These are phyloP conservation scores for Popillia japonica DNA, from an alignment of 1,140 invertebrate species.

Conservation along the genomic window DNA sequence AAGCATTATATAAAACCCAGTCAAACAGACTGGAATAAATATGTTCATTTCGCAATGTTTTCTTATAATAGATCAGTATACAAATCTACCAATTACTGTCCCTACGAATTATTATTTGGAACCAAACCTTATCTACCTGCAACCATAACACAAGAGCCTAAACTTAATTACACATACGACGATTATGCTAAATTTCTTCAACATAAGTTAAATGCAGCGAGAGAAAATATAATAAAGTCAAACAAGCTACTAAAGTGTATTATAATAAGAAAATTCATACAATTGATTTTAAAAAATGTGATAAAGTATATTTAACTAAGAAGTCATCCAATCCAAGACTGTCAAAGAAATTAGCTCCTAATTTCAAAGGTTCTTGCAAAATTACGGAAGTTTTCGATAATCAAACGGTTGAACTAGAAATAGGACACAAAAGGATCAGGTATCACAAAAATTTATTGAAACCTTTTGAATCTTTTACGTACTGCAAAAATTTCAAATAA, in stretches of 20 bases:
- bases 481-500: too few relatives aligned
- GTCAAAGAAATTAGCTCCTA: constrained; percentile 49
- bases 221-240: constrained; percentile 32
- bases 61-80: constrained; percentile 52
- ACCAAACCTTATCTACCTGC: constrained; percentile 46
- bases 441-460: not conserved
- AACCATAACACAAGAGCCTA: constrained; percentile 10
- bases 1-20: constrained; percentile 54
- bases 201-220: not conserved
- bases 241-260: constrained; percentile 12
- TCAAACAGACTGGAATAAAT: constrained; percentile 55
- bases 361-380: constrained; percentile 42
- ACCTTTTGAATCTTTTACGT: not conserved
- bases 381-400: constrained; percentile 3
- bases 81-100: constrained; percentile 43
- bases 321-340: not conserved
- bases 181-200: constrained; percentile 6
- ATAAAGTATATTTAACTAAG: constrained; percentile 5
- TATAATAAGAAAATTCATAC: constrained; percentile 42
- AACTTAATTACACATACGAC: constrained; percentile 40
- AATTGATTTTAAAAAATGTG: constrained; percentile 10
- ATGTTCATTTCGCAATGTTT: constrained; percentile 53
- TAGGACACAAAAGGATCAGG: not conserved
- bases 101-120: constrained; percentile 52
- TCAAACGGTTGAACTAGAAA: constrained; percentile 1